Evolutionary conservation across 2,113 vertebrate genomes (phyloP).

Genomic region (Spea bombifrons): DNA sequence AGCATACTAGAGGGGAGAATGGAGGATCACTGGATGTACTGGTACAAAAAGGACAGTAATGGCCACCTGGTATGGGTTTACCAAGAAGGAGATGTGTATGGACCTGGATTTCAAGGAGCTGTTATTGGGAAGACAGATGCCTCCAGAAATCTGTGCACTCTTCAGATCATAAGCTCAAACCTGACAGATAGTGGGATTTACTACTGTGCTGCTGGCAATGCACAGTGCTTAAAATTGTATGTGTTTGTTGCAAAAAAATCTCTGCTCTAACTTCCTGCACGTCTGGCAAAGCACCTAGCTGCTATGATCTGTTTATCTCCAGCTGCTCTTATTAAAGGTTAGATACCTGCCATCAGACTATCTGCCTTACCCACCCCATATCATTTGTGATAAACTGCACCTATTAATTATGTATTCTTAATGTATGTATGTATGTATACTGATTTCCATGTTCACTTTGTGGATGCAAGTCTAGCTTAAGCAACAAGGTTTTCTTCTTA

Average conservation of each 20-base stretch:
- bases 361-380: too few species aligned
- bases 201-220: slow-evolving; percentile 5
- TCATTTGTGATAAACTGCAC: too few species aligned
- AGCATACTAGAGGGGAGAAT: not conserved
- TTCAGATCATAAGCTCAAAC: not conserved
- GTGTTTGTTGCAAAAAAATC: not conserved
- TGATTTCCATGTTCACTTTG: too few species aligned
- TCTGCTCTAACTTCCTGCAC: too few species aligned
- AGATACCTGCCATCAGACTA: too few species aligned
- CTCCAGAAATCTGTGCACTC: not conserved
- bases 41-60: slow-evolving; percentile 11
- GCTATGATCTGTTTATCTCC: too few species aligned
- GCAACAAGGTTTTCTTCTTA: too few species aligned
- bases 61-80: slow-evolving; percentile 26
- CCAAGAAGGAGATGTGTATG: slow-evolving; percentile 12
- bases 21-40: not conserved
- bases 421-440: too few species aligned
- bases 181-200: not conserved
- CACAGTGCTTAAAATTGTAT: not conserved
- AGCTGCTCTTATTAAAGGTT: too few species aligned
- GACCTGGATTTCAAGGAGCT: not conserved
- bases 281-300: not conserved
- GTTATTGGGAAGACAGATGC: not conserved
- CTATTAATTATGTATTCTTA: too few species aligned
- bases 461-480: too few species aligned